Percentiles rank a stretch among this genome's conserved stretches.
Evolutionary conservation across 2,888 invertebrate genomes (phyloP).

Genomic region (Athripsodes cinereus): DNA sequence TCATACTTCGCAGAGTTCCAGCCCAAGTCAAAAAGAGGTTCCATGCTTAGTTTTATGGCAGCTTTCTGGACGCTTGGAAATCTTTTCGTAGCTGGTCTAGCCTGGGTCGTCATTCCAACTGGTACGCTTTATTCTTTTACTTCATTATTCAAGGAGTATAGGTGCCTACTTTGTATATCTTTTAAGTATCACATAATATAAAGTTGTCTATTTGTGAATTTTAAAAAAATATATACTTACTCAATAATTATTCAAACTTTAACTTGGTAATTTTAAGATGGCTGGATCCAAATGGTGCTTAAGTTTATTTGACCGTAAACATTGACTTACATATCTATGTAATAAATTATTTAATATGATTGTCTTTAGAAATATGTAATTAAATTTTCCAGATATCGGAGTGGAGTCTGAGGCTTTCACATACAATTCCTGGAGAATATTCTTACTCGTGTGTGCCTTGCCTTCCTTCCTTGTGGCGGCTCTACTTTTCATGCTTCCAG

Average conservation of each 20-base stretch:
- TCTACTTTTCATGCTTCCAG: slow-evolving; percentile 76
- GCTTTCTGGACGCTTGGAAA: slow-evolving; percentile 95
- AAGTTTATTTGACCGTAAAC: too few relatives aligned
- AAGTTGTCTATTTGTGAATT: too few relatives aligned
- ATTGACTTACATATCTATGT: too few relatives aligned
- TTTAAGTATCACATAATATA: too few relatives aligned
- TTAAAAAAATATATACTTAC: too few relatives aligned
- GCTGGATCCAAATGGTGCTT: background rate
- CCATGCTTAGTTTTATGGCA: slow-evolving; percentile 90
- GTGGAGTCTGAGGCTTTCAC: slow-evolving; percentile 61
- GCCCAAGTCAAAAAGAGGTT: slow-evolving; percentile 82
- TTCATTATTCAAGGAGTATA: too few relatives aligned
- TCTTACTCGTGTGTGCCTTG: slow-evolving; percentile 79
- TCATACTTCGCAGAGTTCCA: slow-evolving; percentile 94
- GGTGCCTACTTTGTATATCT: too few relatives aligned
- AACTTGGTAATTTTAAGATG: too few relatives aligned
- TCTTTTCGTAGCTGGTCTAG: slow-evolving; percentile 81
- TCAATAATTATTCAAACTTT: too few relatives aligned
- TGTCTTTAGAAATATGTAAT: background rate
- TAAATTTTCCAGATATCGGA: slow-evolving; percentile 55
- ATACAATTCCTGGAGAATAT: slow-evolving; percentile 90
- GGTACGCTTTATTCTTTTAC: too few relatives aligned
- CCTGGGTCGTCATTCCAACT: slow-evolving; percentile 68
- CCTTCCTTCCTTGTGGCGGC: slow-evolving; percentile 85
- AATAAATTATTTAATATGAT: background rate